Percentiles rank a stretch among this genome's conserved stretches.
Conservation (phyloP, 2,797 vertebrate genomes). For the Parauchenoglanis ngamensis region DNA sequence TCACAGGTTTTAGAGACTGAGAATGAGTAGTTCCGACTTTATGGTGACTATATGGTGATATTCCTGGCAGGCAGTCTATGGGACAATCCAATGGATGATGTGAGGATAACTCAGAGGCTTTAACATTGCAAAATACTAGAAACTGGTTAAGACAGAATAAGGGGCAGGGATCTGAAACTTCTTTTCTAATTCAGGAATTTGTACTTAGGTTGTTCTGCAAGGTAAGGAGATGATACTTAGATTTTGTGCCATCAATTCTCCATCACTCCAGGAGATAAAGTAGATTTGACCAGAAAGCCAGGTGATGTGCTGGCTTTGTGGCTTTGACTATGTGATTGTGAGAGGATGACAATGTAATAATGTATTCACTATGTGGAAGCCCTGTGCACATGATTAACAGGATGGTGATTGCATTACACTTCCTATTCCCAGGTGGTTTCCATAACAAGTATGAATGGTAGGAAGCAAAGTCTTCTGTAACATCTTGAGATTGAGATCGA, state of each 20-base stretch:
- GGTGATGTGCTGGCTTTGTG: neutral
- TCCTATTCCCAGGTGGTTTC: neutral
- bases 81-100: neutral
- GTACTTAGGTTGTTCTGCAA: neutral
- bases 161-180: neutral
- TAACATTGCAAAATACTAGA: neutral
- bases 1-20: neutral
- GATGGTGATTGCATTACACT: slow-evolving; percentile 1
- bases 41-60: neutral
- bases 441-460: neutral
- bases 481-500: neutral
- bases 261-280: neutral
- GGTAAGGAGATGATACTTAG: neutral
- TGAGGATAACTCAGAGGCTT: neutral
- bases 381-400: slow-evolving; percentile 3
- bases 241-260: neutral
- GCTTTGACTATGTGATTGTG: neutral
- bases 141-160: neutral
- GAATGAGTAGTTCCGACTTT: neutral
- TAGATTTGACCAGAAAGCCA: slow-evolving; percentile 1
- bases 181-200: neutral
- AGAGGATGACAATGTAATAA: slow-evolving; percentile 5
- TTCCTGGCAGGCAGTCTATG: neutral
- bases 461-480: neutral
- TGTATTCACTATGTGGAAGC: slow-evolving; percentile 1